phyloP scores from a whole-genome alignment of 2,113 vertebrate genomes.

The Forbesichthys agassizii region DNA sequence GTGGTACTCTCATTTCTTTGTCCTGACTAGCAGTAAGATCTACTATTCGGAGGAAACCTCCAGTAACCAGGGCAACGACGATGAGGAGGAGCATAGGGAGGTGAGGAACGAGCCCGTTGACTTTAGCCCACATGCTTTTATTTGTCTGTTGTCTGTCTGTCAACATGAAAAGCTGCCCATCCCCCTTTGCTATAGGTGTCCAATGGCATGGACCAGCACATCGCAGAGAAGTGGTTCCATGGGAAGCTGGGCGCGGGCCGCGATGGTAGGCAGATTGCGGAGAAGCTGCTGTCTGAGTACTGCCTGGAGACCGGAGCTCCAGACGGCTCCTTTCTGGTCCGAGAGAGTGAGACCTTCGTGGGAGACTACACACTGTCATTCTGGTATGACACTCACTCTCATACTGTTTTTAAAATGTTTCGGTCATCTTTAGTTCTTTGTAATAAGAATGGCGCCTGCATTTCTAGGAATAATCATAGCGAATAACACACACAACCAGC shows the following conservation, averaged over 20 bases:
- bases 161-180: not conserved
- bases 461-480: too few relatives aligned
- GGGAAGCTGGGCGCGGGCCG: slow-evolving; percentile 93
- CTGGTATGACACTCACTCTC: slow-evolving; percentile 79
- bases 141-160: not conserved
- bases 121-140: not conserved
- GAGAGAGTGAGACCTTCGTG: slow-evolving; percentile 97
- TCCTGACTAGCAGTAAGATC: slow-evolving; percentile 96
- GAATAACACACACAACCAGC: too few relatives aligned
- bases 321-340: slow-evolving; percentile 94
- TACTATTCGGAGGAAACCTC: slow-evolving; percentile 97
- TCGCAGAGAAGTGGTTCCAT: slow-evolving; percentile 96
- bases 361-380: slow-evolving; percentile 98
- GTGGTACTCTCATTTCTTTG: slow-evolving; percentile 98
- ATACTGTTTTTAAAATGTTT: not conserved
- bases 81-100: slow-evolving; percentile 97
- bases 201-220: slow-evolving; percentile 90
- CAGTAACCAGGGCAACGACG: slow-evolving; percentile 90
- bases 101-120: slow-evolving; percentile 65
- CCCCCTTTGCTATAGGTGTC: slow-evolving; percentile 70
- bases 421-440: too few relatives aligned
- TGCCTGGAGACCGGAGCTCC: slow-evolving; percentile 93
- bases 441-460: too few relatives aligned
- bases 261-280: slow-evolving; percentile 94
- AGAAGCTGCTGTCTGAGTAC: slow-evolving; percentile 91